Evolutionary conservation across 2,888 invertebrate species (phyloP).

Genomic region (Panorpa germanica): DNA sequence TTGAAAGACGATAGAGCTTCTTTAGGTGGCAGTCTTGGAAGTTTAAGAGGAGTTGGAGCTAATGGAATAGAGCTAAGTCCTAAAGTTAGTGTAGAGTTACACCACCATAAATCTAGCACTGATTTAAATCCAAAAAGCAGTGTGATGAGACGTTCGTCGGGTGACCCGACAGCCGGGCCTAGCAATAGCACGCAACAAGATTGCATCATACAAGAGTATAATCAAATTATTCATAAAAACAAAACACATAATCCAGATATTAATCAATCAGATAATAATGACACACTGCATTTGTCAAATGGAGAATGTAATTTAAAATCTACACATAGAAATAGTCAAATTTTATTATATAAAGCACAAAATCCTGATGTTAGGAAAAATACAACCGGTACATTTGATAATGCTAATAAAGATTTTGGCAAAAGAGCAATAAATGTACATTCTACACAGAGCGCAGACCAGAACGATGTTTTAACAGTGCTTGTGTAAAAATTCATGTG

Average conservation of each 20-base stretch:
- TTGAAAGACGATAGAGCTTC: slow-evolving; percentile 38
- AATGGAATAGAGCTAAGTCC: slow-evolving; percentile 27
- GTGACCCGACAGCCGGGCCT: slow-evolving; percentile 15
- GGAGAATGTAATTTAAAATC: too few relatives aligned
- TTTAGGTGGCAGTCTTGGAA: slow-evolving; percentile 30
- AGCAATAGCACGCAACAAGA: slow-evolving; percentile 19
- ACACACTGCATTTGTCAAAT: too few relatives aligned
- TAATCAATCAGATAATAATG: too few relatives aligned
- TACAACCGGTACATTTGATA: slow-evolving; percentile 39
- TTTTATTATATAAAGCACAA: slow-evolving; percentile 65
- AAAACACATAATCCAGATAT: too few relatives aligned
- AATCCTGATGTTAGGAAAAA: slow-evolving; percentile 72
- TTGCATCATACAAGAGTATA: too few relatives aligned
- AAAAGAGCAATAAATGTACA: slow-evolving; percentile 47
- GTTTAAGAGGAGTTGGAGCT: slow-evolving; percentile 22
- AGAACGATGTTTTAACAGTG: slow-evolving; percentile 34
- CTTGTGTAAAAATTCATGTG: slow-evolving; percentile 24
- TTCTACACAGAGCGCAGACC: too few relatives aligned
- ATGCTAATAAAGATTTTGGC: slow-evolving; percentile 52
- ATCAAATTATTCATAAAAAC: too few relatives aligned
- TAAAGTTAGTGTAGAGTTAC: slow-evolving; percentile 22
- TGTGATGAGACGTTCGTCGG: slow-evolving; percentile 18
- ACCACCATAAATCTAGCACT: background rate
- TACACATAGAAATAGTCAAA: slow-evolving; percentile 36
- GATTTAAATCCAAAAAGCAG: background rate